Evolutionary conservation across 1,140 invertebrate species (phyloP), one percentile per base, ranked within the genome.

Genomic region (Pogonomyrmex californicus): DNA sequence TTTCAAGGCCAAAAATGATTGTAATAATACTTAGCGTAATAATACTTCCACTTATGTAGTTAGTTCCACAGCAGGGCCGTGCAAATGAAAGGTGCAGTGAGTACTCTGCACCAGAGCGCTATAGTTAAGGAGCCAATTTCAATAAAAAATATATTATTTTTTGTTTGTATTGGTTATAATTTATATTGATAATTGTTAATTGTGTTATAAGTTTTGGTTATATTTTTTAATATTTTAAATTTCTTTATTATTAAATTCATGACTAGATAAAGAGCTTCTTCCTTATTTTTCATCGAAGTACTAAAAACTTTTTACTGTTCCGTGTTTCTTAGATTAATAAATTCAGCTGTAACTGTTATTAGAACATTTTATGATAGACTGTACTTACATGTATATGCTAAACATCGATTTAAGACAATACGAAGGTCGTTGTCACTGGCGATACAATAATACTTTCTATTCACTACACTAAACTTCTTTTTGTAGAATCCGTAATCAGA

Each of bases 391-490:
- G 17, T 41, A 54, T 14, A 33, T 7, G 12, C 33, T 38, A 7
- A 54, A 70, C 3, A 82, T 70, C 38, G 41, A 78, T 47, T 77
- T 63, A 63, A 36, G 30, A 58, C 12, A 12, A 14, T 30, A n/a
- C 7, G n/a, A 78, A 78, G 9, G 41, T 62, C 14, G 1, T 47
- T 44, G 36, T 4, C 9, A 54, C 3, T 56, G 10, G 10, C 12
- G 41, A 54, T 56, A n/a, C 0, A 41, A 38, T 86, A 58, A 38
- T 86, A 58, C 4, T 44, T 82, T 82, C 3, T 73, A 56, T 33
- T 68, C 47, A 33, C 60, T 30, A 47, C 0, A 1, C 12, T 5
- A 1, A 38, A 49, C 0, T 38, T 38, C 9, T 71, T 17, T 23
- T 23, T 23, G 23, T 10, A 51, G 2, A 36, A 47, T 71, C n/a